These are phyloP conservation scores for Dolichopus griseipennis DNA, from an alignment of 2,888 invertebrate genomes.

Conservation along the genomic window DNA sequence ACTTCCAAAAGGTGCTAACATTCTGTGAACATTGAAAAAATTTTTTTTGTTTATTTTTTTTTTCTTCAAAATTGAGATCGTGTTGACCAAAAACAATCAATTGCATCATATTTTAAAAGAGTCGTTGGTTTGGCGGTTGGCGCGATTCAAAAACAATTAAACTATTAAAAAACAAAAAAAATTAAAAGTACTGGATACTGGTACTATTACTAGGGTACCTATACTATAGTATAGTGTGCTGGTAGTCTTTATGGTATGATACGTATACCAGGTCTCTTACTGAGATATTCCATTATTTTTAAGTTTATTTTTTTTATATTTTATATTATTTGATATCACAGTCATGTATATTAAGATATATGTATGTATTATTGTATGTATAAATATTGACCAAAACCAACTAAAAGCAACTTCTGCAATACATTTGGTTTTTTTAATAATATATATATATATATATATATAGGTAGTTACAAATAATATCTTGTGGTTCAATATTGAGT, in stretches of 20 bases:
- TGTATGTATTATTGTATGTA: too few relatives aligned
- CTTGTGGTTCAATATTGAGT: background rate
- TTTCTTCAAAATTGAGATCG: background rate
- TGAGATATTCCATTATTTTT: background rate
- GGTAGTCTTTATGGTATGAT: background rate
- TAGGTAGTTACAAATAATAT: background rate
- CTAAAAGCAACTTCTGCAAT: background rate
- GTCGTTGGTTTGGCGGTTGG: background rate
- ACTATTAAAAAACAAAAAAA: background rate
- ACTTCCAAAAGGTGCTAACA: slow-evolving; percentile 6
- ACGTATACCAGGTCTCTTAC: background rate
- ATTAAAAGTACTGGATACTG: background rate
- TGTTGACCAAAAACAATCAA: background rate
- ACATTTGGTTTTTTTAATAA: too few relatives aligned
- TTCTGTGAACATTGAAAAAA: background rate
- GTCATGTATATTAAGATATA: background rate
- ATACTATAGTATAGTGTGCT: background rate
- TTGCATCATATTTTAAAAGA: background rate
- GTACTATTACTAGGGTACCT: background rate
- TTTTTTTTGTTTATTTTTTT: background rate
- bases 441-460: too few relatives aligned
- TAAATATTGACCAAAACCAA: background rate
- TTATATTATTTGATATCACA: background rate
- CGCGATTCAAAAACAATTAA: background rate
- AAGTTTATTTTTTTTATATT: background rate